These are phyloP conservation scores for Philhelius pedissequus DNA, from an alignment of 2,888 invertebrate species.

Conservation along the genomic window DNA sequence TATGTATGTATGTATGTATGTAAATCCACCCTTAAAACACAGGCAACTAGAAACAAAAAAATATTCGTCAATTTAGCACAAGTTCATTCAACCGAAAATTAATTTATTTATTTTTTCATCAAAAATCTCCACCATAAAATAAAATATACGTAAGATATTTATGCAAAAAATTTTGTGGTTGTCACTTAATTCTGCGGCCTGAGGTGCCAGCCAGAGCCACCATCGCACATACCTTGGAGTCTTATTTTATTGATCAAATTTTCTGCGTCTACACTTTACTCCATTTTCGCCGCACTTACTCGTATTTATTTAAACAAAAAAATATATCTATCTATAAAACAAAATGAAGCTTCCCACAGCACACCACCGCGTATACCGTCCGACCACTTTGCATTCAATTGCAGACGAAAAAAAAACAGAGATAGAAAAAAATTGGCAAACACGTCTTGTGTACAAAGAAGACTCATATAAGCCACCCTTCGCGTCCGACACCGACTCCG, in stretches of 20 bases:
- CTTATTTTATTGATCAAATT: conserved; percentile 64
- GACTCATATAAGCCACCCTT: conserved; percentile 17
- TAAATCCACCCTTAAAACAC: conserved; percentile 16
- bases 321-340: not conserved
- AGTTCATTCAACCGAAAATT: conserved; percentile 63
- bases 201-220: conserved; percentile 25
- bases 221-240: conserved; percentile 43
- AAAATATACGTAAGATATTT: conserved; percentile 21
- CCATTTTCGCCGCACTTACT: conserved; percentile 13
- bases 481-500: not conserved
- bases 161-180: conserved; percentile 47
- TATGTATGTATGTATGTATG: not conserved
- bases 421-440: conserved; percentile 10
- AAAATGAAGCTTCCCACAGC: not conserved
- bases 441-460: conserved; percentile 43
- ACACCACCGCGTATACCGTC: too few relatives aligned
- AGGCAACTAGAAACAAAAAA: not conserved
- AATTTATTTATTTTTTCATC: conserved; percentile 20
- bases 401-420: not conserved
- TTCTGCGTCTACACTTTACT: conserved; percentile 22
- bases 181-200: conserved; percentile 51
- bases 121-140: conserved; percentile 10
- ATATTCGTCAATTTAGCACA: conserved; percentile 26
- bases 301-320: conserved; percentile 12
- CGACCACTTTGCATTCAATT: conserved; percentile 60